Evolutionary conservation across 2,888 invertebrate species (phyloP), one percentile per base, ranked within the genome.

Genomic region (Koerneria pararmatus): DNA sequence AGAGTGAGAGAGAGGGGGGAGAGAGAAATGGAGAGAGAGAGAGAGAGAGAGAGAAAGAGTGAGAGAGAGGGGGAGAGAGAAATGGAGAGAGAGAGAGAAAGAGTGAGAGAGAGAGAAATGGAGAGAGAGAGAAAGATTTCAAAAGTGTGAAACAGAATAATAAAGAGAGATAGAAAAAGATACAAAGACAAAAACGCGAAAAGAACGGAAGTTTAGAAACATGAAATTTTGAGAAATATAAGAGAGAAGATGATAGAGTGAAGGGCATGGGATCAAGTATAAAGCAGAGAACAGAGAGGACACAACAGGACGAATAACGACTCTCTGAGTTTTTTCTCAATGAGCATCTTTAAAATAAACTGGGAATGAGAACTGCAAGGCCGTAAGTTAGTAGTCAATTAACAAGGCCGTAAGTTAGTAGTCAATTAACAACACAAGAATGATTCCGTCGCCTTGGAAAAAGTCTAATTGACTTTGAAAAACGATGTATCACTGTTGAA

Each of bases 241-340:
- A 31, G 35, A 32, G 46, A 41, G 48, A 19, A 32, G 29, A 29
- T 15, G 2, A 11, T 53, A 57, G 41, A 48, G 68, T 58, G 57
- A 22, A 46, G n/a, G 57, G 37, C 46, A 54, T n/a, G 63, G 34
- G 35, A 57, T 56, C 24, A 67, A 57, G 64, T 34, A 61, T 56
- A 57, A 46, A 54, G 6, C 6, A 32, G 19, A n/a, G n/a, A 22
- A 34, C n/a, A 29, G 11, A 19, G 32, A 58, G 8, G 3, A 59
- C 19, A 22, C 32, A 19, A 59, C 32, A n/a, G n/a, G n/a, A n/a
- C n/a, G n/a, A n/a, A n/a, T n/a, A n/a, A n/a, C n/a, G n/a, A n/a
- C n/a, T n/a, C n/a, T n/a, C n/a, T n/a, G n/a, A n/a, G n/a, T n/a
- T n/a, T n/a, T n/a, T n/a, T n/a, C n/a, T n/a, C n/a, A n/a, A n/a